phyloP scores from a whole-genome alignment of 2,888 invertebrate species.

The Clanis bilineata region DNA sequence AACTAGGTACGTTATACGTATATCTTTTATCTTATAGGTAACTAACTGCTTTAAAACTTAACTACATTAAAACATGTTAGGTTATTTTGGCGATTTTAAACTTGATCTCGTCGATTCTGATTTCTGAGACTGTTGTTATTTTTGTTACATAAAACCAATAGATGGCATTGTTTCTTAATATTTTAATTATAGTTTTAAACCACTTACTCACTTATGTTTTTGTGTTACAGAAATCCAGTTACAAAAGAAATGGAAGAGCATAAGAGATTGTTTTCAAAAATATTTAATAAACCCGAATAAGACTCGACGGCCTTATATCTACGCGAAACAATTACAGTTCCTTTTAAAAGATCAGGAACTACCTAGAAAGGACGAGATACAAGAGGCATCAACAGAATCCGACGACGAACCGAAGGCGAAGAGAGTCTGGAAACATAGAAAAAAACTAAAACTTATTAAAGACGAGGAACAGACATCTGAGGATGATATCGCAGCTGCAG shows the following conservation, averaged over 20 bases:
- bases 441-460: conserved; percentile 51
- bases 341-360: conserved; percentile 50
- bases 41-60: no score
- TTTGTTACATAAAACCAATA: background rate
- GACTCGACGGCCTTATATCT: conserved; percentile 65
- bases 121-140: background rate
- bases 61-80: no score
- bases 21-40: no score
- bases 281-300: conserved; percentile 59
- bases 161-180: background rate
- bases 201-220: conserved; percentile 21
- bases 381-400: conserved; percentile 46
- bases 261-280: conserved; percentile 69
- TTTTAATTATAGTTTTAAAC: background rate
- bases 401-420: conserved; percentile 41
- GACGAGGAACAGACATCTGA: conserved; percentile 49
- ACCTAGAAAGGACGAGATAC: conserved; percentile 28
- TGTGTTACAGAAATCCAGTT: conserved; percentile 71
- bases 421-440: conserved; percentile 51
- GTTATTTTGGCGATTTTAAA: background rate
- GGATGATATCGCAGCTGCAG: conserved; percentile 45
- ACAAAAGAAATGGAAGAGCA: conserved; percentile 77
- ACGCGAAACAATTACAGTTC: conserved; percentile 61
- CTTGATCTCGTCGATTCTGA: background rate
- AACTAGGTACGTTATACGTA: conserved; percentile 58